Conservation (phyloP, 2,113 vertebrate genomes). For the Cyprinodon variegatus region DNA sequence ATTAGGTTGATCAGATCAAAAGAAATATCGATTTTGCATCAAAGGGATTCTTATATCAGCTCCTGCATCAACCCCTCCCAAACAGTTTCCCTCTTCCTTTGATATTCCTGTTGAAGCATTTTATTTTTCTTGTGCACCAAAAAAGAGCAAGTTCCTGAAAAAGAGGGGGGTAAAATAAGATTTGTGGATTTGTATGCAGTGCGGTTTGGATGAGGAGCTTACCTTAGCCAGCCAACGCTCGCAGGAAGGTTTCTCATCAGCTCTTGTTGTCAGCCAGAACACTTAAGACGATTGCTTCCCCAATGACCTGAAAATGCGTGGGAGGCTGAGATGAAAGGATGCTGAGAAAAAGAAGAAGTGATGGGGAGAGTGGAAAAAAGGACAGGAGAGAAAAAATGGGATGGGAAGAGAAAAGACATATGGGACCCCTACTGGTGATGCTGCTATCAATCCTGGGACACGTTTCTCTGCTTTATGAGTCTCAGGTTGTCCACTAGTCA, state of each 20-base stretch:
- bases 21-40: too few relatives aligned
- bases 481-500: background rate
- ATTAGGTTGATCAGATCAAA: background rate
- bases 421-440: background rate
- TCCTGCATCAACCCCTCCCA: background rate
- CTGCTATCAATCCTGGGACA: background rate
- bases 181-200: slow-evolving; percentile 56
- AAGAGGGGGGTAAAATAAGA: slow-evolving; percentile 20
- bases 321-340: slow-evolving; percentile 64
- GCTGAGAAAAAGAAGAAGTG: slow-evolving; percentile 23
- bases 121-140: slow-evolving; percentile 21
- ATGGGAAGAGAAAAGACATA: slow-evolving; percentile 13
- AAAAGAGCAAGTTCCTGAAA: slow-evolving; percentile 10
- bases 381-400: slow-evolving; percentile 3
- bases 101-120: slow-evolving; percentile 5
- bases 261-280: slow-evolving; percentile 71
- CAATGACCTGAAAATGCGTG: slow-evolving; percentile 66
- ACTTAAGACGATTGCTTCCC: slow-evolving; percentile 79
- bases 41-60: background rate
- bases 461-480: background rate
- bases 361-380: slow-evolving; percentile 12
- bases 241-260: slow-evolving; percentile 68
- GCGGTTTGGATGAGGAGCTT: slow-evolving; percentile 37
- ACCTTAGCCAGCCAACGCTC: slow-evolving; percentile 50
- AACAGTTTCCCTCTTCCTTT: background rate